Percentiles rank a stretch among this genome's conserved stretches.
Conservation (phyloP, 1,140 invertebrate genomes). For the Drosophila nebulosa region DNA sequence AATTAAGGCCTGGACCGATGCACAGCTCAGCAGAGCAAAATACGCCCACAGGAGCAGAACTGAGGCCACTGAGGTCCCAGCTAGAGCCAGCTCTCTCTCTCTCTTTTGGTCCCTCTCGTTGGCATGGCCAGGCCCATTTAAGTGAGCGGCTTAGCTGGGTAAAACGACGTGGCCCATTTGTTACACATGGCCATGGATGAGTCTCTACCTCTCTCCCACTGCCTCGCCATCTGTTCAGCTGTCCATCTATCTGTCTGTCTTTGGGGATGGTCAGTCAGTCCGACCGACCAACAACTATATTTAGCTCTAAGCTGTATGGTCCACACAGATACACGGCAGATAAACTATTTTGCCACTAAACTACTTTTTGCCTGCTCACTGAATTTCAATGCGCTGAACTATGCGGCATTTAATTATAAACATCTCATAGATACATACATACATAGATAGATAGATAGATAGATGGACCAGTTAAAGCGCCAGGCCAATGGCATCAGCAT, state of each 20-base stretch:
- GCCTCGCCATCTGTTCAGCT: conserved; percentile 14
- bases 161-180: conserved; percentile 52
- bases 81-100: too few relatives aligned
- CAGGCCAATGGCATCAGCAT: background rate
- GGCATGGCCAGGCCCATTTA: conserved; percentile 49
- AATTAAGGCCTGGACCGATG: conserved; percentile 54
- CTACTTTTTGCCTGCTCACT: conserved; percentile 75
- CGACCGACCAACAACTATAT: conserved; percentile 52
- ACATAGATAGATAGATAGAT: too few relatives aligned
- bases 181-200: conserved; percentile 17
- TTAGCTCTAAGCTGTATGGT: conserved; percentile 33
- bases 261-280: background rate
- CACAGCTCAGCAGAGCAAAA: conserved; percentile 26
- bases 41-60: background rate
- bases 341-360: conserved; percentile 61
- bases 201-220: conserved; percentile 16
- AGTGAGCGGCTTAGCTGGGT: conserved; percentile 36
- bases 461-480: conserved; percentile 12
- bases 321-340: background rate
- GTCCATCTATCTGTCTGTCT: conserved; percentile 2
- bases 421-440: conserved; percentile 57
- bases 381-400: conserved; percentile 57
- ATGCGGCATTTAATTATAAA: conserved; percentile 54
- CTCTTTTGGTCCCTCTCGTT: too few relatives aligned
- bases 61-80: background rate